These are phyloP conservation scores for Tamias sibiricus DNA, from an alignment of 2,113 vertebrate species.

Conservation along the genomic window DNA sequence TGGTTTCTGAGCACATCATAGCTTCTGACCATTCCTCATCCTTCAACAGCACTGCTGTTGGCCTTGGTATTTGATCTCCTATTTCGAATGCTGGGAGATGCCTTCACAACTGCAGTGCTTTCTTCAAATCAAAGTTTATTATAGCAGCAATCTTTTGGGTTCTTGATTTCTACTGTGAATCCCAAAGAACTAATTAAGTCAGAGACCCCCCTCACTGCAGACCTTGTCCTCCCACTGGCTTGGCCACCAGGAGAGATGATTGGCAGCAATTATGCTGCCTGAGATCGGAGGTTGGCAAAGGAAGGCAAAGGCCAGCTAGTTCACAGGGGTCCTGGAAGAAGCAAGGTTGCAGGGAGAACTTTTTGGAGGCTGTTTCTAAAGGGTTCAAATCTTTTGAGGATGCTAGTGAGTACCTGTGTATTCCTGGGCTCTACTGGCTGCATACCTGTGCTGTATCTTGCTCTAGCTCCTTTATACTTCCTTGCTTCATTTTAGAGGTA, in stretches of 20 bases:
- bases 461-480: not conserved
- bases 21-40: not conserved
- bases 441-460: not conserved
- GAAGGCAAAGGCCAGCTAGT: rapidly evolving
- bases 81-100: not conserved
- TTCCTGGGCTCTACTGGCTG: not conserved
- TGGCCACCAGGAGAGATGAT: rapidly evolving
- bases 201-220: not conserved
- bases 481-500: not conserved
- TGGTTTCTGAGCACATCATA: not conserved
- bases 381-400: not conserved
- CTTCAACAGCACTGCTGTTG: not conserved
- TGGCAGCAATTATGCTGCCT: not conserved
- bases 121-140: not conserved
- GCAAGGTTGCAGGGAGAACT: not conserved
- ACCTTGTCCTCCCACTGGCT: not conserved
- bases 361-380: rapidly evolving
- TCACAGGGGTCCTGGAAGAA: not conserved
- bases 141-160: not conserved
- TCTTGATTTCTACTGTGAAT: not conserved
- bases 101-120: not conserved
- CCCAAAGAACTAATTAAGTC: not conserved
- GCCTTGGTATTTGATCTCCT: not conserved
- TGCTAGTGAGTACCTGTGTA: not conserved
- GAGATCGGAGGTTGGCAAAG: not conserved